These are phyloP conservation scores for Cygnus atratus DNA, from an alignment of 2,113 vertebrate genomes.

Conservation along the genomic window DNA sequence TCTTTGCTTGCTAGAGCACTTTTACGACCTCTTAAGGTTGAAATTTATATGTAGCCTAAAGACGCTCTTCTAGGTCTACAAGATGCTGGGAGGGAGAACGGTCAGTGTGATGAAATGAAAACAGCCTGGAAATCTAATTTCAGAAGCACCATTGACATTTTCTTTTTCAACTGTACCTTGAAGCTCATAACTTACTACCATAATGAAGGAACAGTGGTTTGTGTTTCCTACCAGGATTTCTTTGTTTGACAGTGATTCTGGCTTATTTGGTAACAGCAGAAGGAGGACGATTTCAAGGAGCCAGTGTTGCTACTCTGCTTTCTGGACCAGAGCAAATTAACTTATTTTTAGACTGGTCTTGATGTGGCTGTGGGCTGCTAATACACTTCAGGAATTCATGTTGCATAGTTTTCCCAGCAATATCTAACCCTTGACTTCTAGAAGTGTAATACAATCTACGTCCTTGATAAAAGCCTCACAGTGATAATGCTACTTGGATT, in stretches of 20 bases:
- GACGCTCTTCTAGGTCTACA: background rate
- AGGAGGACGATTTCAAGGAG: background rate
- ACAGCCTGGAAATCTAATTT: background rate
- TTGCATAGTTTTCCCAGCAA: slow-evolving; percentile 40
- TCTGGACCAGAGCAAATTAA: slow-evolving; percentile 4
- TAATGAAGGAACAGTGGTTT: background rate
- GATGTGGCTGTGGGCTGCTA: slow-evolving; percentile 5
- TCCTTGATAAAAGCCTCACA: slow-evolving; percentile 27
- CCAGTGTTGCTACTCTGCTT: background rate
- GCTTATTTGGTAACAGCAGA: background rate
- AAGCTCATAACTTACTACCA: background rate
- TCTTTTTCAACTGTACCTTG: background rate
- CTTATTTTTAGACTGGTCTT: slow-evolving; percentile 58
- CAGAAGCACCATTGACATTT: background rate
- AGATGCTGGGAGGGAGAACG: background rate
- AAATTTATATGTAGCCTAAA: background rate
- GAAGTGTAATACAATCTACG: slow-evolving; percentile 30
- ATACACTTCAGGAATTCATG: slow-evolving; percentile 23
- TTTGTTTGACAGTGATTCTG: background rate
- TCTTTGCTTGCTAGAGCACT: background rate
- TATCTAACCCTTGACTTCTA: slow-evolving; percentile 43
- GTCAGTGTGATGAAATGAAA: background rate
- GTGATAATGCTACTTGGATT: slow-evolving; percentile 33
- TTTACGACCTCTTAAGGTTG: background rate
- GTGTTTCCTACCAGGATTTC: background rate